Conservation (phyloP, 1,140 invertebrate genomes). For the Trissolcus basalis region DNA sequence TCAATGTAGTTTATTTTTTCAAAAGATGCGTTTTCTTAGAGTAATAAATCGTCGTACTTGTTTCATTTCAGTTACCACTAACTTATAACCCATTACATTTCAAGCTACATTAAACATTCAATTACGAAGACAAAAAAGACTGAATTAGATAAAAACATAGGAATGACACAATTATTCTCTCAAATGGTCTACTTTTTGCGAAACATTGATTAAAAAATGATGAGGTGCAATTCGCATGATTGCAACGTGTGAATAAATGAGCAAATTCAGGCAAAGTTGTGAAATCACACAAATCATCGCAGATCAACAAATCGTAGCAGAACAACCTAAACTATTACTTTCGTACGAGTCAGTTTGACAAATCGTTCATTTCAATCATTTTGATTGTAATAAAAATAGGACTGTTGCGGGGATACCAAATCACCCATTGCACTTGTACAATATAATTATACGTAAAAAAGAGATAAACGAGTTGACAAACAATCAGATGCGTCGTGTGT, state of each 20-base stretch:
- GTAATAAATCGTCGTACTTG: slow-evolving; percentile 52
- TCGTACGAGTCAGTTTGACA: too few species aligned
- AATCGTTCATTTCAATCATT: not conserved
- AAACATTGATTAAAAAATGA: too few species aligned
- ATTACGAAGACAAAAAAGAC: slow-evolving; percentile 5
- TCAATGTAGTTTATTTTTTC: too few species aligned
- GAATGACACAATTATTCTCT: slow-evolving; percentile 6
- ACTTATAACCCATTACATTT: slow-evolving; percentile 63
- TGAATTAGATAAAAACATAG: not conserved
- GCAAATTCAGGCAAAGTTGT: too few species aligned
- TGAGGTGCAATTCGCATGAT: too few species aligned
- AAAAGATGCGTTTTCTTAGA: too few species aligned
- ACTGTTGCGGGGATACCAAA: slow-evolving; percentile 42
- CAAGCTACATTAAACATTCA: slow-evolving; percentile 54
- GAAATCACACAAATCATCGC: too few species aligned
- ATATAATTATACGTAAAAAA: slow-evolving; percentile 38
- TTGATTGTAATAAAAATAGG: slow-evolving; percentile 45
- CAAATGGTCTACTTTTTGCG: not conserved
- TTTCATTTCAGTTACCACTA: slow-evolving; percentile 59
- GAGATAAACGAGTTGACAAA: slow-evolving; percentile 39
- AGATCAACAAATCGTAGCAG: too few species aligned
- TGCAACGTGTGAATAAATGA: too few species aligned
- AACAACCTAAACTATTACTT: too few species aligned
- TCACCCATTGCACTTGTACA: slow-evolving; percentile 48
- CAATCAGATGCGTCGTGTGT: slow-evolving; percentile 30